These are phyloP conservation scores for Heteromyza rotundicornis DNA, from an alignment of 2,888 invertebrate genomes.

Conservation along the genomic window DNA sequence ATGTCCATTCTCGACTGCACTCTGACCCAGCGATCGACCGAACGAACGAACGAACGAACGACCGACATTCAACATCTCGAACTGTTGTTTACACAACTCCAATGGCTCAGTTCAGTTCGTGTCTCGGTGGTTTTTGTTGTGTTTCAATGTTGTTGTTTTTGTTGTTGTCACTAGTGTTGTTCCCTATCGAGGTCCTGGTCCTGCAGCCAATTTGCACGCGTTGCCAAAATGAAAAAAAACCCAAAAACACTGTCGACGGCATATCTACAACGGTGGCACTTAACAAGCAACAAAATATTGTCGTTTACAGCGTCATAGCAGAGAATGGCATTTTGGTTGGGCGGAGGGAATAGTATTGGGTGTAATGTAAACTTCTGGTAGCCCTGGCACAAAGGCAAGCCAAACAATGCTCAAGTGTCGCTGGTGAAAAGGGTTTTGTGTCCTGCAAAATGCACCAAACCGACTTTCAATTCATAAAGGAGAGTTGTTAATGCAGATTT, in stretches of 20 bases:
- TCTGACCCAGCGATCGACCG: background rate
- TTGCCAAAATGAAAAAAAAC: background rate
- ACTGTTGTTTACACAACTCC: background rate
- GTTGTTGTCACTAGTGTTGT: background rate
- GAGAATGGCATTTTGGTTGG: background rate
- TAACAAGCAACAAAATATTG: background rate
- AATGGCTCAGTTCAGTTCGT: background rate
- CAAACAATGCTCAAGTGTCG: background rate
- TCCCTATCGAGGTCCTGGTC: background rate
- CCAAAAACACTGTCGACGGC: background rate
- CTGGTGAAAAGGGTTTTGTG: too few relatives aligned
- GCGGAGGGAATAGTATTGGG: too few relatives aligned
- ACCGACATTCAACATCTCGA: background rate
- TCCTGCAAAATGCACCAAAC: too few relatives aligned
- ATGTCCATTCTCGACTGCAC: background rate
- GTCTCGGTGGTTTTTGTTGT: background rate
- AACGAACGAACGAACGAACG: background rate
- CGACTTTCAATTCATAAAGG: too few relatives aligned
- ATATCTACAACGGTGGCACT: background rate
- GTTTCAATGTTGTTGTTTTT: slow-evolving; percentile 4
- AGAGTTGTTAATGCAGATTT: too few relatives aligned
- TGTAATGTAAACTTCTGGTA: background rate
- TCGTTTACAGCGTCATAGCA: background rate
- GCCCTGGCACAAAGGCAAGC: background rate
- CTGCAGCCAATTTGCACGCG: background rate